A percentile compares a stretch with the other conserved stretches of the same genome.
These are phyloP conservation scores for Hyles lineata DNA, from an alignment of 2,888 invertebrate genomes.

Conservation along the genomic window DNA sequence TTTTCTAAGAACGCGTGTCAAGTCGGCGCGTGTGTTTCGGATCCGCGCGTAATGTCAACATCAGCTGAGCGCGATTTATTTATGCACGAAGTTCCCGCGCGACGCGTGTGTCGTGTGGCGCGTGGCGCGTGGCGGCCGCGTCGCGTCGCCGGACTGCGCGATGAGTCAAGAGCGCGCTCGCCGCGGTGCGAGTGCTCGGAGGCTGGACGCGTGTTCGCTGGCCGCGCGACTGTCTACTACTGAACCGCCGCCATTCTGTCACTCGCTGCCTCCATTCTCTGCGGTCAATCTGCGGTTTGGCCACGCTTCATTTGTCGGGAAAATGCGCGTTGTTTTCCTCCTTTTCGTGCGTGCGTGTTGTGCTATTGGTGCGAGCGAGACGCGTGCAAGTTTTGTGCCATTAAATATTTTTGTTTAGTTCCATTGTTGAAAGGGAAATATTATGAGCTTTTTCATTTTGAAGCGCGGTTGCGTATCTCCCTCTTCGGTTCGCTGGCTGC, in stretches of 20 bases:
- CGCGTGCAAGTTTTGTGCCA: conserved; percentile 73
- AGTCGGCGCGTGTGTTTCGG: conserved; percentile 34
- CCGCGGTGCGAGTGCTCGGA: conserved; percentile 43
- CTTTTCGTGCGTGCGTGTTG: conserved; percentile 54
- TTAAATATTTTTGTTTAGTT: conserved; percentile 81
- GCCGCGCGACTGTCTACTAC: conserved; percentile 77
- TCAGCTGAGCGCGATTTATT: conserved; percentile 68
- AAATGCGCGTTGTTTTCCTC: conserved; percentile 74
- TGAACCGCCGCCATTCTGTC: conserved; percentile 84
- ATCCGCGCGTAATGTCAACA: conserved; percentile 59
- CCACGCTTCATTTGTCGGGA: conserved; percentile 85
- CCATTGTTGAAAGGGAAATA: conserved; percentile 81
- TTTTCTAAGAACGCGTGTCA: conserved; percentile 52
- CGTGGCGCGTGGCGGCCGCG: conserved; percentile 40
- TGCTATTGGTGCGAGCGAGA: conserved; percentile 61
- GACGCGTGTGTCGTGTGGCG: conserved; percentile 51
- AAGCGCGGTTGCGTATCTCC: conserved; percentile 61
- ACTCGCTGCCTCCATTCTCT: conserved; percentile 84
- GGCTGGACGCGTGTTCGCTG: conserved; percentile 70
- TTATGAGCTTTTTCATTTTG: conserved; percentile 79
- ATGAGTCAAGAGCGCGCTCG: conserved; percentile 50
- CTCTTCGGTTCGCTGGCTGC: conserved; percentile 55
- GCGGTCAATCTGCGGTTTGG: conserved; percentile 85
- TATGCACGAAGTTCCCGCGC: conserved; percentile 65
- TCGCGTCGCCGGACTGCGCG: conserved; percentile 51